A percentile compares a stretch with the other conserved stretches of the same genome.
These are phyloP conservation scores for Cervus canadensis DNA, from an alignment of 2,113 vertebrate species.

Conservation along the genomic window DNA sequence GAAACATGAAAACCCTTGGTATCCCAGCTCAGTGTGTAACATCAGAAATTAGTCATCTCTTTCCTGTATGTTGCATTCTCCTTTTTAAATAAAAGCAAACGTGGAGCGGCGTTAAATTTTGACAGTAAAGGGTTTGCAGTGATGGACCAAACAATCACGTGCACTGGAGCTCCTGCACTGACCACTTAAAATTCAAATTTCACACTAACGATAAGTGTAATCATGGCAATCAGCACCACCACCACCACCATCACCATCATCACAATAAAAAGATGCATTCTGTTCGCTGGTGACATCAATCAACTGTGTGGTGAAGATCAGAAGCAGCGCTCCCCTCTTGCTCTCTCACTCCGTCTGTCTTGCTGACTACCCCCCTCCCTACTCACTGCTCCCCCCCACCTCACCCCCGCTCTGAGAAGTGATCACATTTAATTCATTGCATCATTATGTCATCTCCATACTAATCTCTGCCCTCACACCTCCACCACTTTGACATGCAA, in stretches of 20 bases:
- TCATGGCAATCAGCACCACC: constrained; percentile 70
- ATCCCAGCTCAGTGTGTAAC: constrained; percentile 33
- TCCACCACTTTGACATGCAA: constrained; percentile 95
- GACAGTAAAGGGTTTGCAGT: constrained; percentile 50
- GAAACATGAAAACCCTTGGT: not conserved
- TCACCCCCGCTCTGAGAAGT: constrained; percentile 77
- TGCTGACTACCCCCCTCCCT: not conserved
- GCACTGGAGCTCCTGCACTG: constrained; percentile 46
- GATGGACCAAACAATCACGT: constrained; percentile 56
- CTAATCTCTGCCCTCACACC: constrained; percentile 91
- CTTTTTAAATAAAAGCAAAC: constrained; percentile 61
- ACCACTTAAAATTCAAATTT: constrained; percentile 74
- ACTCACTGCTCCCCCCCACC: not conserved
- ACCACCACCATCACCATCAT: constrained; percentile 72
- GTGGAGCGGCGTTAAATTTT: constrained; percentile 40
- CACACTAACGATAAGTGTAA: constrained; percentile 73
- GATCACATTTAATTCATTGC: constrained; percentile 94
- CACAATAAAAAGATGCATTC: constrained; percentile 73
- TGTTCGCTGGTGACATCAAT: constrained; percentile 77
- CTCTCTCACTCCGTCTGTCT: constrained; percentile 50
- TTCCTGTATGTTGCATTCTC: not conserved
- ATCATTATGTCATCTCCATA: constrained; percentile 94
- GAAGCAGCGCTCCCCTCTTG: constrained; percentile 44
- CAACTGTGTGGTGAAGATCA: constrained; percentile 68
- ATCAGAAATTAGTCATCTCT: constrained; percentile 55